Percentiles rank a stretch among this genome's conserved stretches.
Conservation (phyloP, 2,797 vertebrate genomes). For the Paratrypauchen microcephalus region DNA sequence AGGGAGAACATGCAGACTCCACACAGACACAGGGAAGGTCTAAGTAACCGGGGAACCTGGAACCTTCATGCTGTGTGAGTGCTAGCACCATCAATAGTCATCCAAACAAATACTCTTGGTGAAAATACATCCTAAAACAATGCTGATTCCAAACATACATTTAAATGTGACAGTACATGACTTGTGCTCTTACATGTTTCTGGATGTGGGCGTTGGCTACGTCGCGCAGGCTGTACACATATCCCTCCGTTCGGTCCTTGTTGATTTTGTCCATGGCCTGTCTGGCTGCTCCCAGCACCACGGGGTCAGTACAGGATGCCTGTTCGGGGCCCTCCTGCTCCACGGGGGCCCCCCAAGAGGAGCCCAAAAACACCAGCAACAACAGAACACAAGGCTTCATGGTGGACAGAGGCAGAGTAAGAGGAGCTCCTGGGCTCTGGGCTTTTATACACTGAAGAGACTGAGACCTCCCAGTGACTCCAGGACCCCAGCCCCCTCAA, state of each 20-base stretch:
- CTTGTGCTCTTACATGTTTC: conserved; percentile 67
- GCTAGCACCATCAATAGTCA: too few species aligned
- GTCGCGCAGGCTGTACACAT: conserved; percentile 62
- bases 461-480: background rate
- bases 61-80: too few species aligned
- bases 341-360: conserved; percentile 53
- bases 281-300: conserved; percentile 34
- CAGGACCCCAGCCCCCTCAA: background rate
- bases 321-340: conserved; percentile 11
- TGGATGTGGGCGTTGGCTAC: conserved; percentile 65
- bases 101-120: too few species aligned
- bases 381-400: conserved; percentile 65
- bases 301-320: conserved; percentile 60
- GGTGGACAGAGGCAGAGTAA: conserved; percentile 11
- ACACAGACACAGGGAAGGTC: too few species aligned
- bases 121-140: background rate
- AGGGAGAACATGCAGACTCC: too few species aligned
- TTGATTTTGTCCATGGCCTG: conserved; percentile 74
- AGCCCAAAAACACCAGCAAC: conserved; percentile 52
- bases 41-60: too few species aligned
- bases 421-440: conserved; percentile 7
- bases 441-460: conserved; percentile 44
- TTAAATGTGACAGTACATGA: background rate
- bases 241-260: conserved; percentile 68
- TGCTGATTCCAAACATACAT: too few species aligned